Evolutionary conservation across 30 jellyfish, hydroid and myxozoan genomes (phyloP).

Genomic region (Morbakka virulenta): DNA sequence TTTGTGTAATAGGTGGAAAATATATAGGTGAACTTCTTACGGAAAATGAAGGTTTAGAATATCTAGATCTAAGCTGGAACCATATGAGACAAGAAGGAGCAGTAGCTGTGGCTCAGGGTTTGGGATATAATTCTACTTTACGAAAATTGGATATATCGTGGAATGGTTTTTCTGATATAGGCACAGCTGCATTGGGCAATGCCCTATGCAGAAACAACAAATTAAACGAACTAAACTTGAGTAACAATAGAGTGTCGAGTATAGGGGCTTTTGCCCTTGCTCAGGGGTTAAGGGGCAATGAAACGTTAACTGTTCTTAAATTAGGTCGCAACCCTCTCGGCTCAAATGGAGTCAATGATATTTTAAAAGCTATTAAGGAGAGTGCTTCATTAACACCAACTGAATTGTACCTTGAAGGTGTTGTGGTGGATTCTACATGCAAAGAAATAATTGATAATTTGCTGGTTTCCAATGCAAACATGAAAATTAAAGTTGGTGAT

Average conservation of each 20-base stretch:
- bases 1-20: conserved; percentile 43
- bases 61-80: conserved; percentile 72
- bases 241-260: conserved; percentile 13
- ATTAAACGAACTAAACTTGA: conserved; percentile 7
- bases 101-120: conserved; percentile 27
- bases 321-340: conserved; percentile 32
- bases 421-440: conserved; percentile 26
- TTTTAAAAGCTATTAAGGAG: conserved; percentile 12
- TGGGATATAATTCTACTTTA: conserved; percentile 25
- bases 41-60: conserved; percentile 9
- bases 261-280: conserved; percentile 13
- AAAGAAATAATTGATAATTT: conserved; percentile 55
- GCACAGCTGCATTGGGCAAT: conserved; percentile 58
- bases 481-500: conserved; percentile 58
- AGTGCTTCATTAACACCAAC: conserved; percentile 7
- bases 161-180: conserved; percentile 65
- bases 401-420: conserved; percentile 53
- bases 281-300: conserved; percentile 20
- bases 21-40: conserved; percentile 27
- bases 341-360: conserved; percentile 2
- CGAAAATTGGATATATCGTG: conserved; percentile 23
- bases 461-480: not conserved
- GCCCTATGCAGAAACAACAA: conserved; percentile 25
- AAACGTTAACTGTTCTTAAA: not conserved
- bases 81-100: conserved; percentile 58